phyloP scores from a whole-genome alignment of 2,797 vertebrate genomes.

The Leuciscus waleckii region DNA sequence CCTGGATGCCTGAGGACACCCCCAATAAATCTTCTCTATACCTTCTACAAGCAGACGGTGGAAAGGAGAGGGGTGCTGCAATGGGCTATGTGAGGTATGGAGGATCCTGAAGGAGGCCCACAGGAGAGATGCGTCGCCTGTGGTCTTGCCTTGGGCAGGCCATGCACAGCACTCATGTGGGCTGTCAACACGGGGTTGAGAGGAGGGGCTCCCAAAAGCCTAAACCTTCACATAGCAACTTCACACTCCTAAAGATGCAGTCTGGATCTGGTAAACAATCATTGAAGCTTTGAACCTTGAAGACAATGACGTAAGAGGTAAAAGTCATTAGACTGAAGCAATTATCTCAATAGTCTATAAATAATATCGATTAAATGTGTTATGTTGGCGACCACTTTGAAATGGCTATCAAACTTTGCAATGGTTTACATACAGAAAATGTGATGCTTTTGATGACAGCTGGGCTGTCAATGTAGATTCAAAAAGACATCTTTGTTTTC shows the following conservation, averaged over 20 bases:
- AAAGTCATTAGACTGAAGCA: neutral
- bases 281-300: neutral
- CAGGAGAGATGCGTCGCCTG: slow-evolving; percentile 85
- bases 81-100: slow-evolving; percentile 73
- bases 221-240: slow-evolving; percentile 33
- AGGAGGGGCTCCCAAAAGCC: slow-evolving; percentile 71
- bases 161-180: slow-evolving; percentile 82
- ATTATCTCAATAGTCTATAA: neutral
- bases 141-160: slow-evolving; percentile 88
- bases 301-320: neutral
- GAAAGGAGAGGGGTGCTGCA: slow-evolving; percentile 71
- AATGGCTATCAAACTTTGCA: neutral
- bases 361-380: neutral
- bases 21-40: slow-evolving; percentile 63
- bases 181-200: slow-evolving; percentile 74
- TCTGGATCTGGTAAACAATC: slow-evolving; percentile 8
- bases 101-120: slow-evolving; percentile 83
- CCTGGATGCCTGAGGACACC: slow-evolving; percentile 72
- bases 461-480: slow-evolving; percentile 1
- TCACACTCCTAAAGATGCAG: slow-evolving; percentile 6
- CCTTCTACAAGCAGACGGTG: slow-evolving; percentile 66
- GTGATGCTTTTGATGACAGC: neutral
- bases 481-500: slow-evolving; percentile 14
- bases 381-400: neutral
- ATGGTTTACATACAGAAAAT: neutral